A percentile compares a stretch with the other conserved stretches of the same genome.
phyloP scores from a whole-genome alignment of 2,113 vertebrate species.

The Periophthalmodon schlosseri region DNA sequence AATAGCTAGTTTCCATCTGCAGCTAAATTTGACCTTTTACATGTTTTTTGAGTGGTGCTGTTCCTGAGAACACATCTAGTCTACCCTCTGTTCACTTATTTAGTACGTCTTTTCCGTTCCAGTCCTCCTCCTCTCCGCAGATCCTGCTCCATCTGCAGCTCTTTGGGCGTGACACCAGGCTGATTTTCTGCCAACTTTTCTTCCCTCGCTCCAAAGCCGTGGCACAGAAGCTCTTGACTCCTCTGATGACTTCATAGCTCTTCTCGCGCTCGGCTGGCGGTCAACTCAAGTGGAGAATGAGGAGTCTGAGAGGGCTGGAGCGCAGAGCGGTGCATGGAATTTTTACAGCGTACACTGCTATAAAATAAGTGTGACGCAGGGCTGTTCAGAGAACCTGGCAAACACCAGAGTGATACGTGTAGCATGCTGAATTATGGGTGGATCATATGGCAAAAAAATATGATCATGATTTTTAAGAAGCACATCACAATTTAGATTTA shows the following conservation, averaged over 20 bases:
- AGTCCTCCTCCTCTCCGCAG: constrained; percentile 41
- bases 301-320: constrained; percentile 55
- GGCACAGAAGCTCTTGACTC: constrained; percentile 71
- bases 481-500: no score
- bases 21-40: no score
- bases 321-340: constrained; percentile 32
- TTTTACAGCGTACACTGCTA: constrained; percentile 23
- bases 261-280: constrained; percentile 61
- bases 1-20: no score
- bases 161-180: constrained; percentile 69
- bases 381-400: background rate
- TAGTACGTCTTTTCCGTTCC: constrained; percentile 15
- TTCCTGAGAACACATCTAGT: background rate
- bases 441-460: no score
- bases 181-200: constrained; percentile 71
- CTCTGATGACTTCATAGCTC: constrained; percentile 70
- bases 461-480: no score
- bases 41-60: background rate
- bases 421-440: no score
- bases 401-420: no score
- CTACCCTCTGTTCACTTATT: background rate
- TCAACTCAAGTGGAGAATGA: constrained; percentile 62
- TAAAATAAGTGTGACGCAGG: background rate
- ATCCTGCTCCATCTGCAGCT: constrained; percentile 57
- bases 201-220: constrained; percentile 60